Evolutionary conservation across 2,888 invertebrate genomes (phyloP), one percentile per base, ranked within the genome.

Genomic region (Dicroscelio sp.): DNA sequence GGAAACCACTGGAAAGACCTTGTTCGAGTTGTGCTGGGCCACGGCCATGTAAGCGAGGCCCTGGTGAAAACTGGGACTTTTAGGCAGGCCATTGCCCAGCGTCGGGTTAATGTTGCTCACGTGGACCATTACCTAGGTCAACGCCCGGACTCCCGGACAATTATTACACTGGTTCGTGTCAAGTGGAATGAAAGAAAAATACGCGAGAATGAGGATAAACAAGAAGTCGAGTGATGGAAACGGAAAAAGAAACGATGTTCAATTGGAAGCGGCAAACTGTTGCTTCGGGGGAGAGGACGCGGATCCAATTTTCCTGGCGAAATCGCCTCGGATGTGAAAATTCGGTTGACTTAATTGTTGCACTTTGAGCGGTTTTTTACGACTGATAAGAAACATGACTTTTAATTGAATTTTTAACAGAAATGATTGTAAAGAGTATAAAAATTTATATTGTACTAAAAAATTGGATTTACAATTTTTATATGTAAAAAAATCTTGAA

Each of bases 41-140:
- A 82, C 55, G 65, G 92, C 90, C 83, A 90, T 89, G 71, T 85
- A 90, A 76, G 93, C 89, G 52, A 92, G 86, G 87, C 98, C 98
- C 97, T 98, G 98, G 97, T 99, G 98, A 97, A 98, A 98, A 96
- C 98, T 98, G 93, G 98, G 98, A 95, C 98, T 98, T 97, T 99
- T 99, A 94, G 98, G 98, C 96, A 98, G 98, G 94, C 98, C 98
- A 96, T 94, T 95, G 76, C 95, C 95, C 90, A 96, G 76, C 55
- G 96, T 95, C 17, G 96, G 96, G 38, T 95, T 95, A 91, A 96
- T 95, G 92, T 96, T 96, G 85, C 96, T 96, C 85, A 96, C 96
- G 92, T 96, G 96, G 94, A 96, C 96, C 96, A 96, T 96, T 48
- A 79, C 88, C 82, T 84, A 75, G 65, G 73, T 25, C 31, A 87